A percentile compares a stretch with the other conserved stretches of the same genome.
These are phyloP conservation scores for Oncorhynchus masou DNA, from an alignment of 2,113 vertebrate genomes.

Conservation along the genomic window DNA sequence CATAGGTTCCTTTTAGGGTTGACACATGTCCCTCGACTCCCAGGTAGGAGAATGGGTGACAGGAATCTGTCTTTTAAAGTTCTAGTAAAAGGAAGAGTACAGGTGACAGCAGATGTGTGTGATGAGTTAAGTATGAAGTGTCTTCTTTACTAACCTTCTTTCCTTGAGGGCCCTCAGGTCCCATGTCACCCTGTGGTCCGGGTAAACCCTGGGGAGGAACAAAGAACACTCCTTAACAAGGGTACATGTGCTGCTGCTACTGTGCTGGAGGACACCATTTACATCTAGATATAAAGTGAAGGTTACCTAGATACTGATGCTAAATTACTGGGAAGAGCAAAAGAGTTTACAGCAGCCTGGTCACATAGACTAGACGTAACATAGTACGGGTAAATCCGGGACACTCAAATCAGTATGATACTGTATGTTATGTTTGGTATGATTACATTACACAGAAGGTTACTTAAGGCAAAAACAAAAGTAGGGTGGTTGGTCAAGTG, in stretches of 20 bases:
- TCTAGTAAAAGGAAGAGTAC: conserved; percentile 46
- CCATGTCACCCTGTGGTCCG: conserved; percentile 83
- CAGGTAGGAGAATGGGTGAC: conserved; percentile 15
- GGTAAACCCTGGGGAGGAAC: conserved; percentile 77
- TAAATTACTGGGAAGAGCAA: not conserved
- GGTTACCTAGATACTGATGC: no score
- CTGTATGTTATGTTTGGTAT: no score
- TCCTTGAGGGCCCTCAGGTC: conserved; percentile 82
- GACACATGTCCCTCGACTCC: conserved; percentile 28
- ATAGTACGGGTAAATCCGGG: no score
- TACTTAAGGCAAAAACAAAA: no score
- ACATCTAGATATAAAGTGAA: not conserved
- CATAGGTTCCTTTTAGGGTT: conserved; percentile 31
- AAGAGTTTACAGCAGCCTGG: no score
- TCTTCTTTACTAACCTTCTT: conserved; percentile 75
- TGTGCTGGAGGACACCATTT: not conserved
- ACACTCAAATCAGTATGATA: no score
- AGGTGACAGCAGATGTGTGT: conserved; percentile 49
- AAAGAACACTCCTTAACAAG: conserved; percentile 22
- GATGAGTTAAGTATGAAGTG: conserved; percentile 31
- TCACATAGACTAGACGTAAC: no score
- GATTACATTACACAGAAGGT: no score
- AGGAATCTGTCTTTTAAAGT: conserved; percentile 40
- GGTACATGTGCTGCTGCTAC: not conserved
- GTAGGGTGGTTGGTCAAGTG: no score